phyloP scores from a whole-genome alignment of 2,113 vertebrate genomes.

The Eretmochelys imbricata region DNA sequence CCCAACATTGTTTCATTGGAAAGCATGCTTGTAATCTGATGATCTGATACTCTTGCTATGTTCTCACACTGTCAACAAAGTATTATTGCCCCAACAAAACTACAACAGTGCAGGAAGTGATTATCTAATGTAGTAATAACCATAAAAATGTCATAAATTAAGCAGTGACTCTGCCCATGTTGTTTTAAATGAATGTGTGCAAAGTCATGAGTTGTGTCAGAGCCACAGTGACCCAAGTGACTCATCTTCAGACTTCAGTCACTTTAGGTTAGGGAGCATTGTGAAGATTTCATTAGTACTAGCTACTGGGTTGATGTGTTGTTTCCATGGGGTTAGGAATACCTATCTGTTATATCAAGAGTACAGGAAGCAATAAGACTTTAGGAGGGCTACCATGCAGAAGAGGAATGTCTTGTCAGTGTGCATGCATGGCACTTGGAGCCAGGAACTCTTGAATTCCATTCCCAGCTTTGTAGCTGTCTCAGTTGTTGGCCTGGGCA shows the following conservation, averaged over 20 bases:
- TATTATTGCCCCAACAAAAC: not conserved
- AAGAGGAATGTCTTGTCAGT: not conserved
- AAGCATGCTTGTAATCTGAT: not conserved
- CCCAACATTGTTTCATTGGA: not conserved
- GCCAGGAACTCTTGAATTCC: not conserved
- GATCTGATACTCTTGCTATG: not conserved
- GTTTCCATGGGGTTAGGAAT: not conserved
- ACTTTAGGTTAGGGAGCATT: not conserved
- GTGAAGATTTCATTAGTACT: not conserved
- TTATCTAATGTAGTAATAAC: not conserved
- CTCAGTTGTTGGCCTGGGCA: not conserved
- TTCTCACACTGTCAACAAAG: not conserved
- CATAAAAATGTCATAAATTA: not conserved
- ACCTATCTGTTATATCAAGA: not conserved
- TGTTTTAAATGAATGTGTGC: not conserved
- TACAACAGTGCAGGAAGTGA: not conserved
- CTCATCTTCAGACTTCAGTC: not conserved
- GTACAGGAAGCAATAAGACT: not conserved
- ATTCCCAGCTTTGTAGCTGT: not conserved
- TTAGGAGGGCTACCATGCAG: not conserved
- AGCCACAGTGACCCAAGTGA: not conserved
- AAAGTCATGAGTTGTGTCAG: not conserved
- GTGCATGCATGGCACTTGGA: not conserved
- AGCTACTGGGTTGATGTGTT: not conserved
- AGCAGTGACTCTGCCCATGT: not conserved